These are phyloP conservation scores for Himalopsyche tibetana DNA, from an alignment of 2,888 invertebrate genomes.

Conservation along the genomic window DNA sequence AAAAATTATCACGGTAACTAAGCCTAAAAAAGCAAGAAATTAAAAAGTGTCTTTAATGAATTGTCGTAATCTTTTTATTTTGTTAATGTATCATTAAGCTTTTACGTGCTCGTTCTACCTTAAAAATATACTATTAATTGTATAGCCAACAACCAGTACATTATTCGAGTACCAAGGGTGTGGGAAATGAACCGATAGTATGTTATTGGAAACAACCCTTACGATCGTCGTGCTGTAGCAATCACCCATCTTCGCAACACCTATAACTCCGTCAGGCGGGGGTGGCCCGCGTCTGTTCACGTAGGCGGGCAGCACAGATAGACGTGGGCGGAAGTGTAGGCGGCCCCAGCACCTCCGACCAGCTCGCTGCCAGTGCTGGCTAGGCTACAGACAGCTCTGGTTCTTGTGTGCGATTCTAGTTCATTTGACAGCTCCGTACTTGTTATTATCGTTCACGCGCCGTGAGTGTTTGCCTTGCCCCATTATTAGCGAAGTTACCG, in stretches of 20 bases:
- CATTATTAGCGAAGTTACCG: neutral
- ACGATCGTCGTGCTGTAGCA: slow-evolving; percentile 2
- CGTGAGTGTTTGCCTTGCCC: neutral
- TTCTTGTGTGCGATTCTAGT: neutral
- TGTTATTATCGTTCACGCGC: slow-evolving; percentile 5
- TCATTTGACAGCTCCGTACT: slow-evolving; percentile 1
- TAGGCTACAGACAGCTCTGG: slow-evolving; percentile 8
- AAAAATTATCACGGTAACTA: too few species aligned
- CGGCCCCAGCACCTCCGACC: slow-evolving; percentile 27
- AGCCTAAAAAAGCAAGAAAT: too few species aligned
- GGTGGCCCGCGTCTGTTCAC: slow-evolving; percentile 26
- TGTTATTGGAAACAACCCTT: too few species aligned
- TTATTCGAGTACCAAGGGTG: too few species aligned
- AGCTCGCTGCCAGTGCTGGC: slow-evolving; percentile 48
- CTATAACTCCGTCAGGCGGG: slow-evolving; percentile 3
- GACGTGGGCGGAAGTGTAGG: slow-evolving; percentile 38
- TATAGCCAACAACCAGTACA: too few species aligned
- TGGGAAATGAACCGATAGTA: too few species aligned
- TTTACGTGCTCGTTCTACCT: too few species aligned
- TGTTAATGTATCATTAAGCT: too few species aligned
- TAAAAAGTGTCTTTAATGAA: too few species aligned
- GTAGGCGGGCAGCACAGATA: slow-evolving; percentile 11
- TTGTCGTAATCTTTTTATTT: too few species aligned
- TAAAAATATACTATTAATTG: too few species aligned
- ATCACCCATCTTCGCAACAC: slow-evolving; percentile 6